Evolutionary conservation across 2,888 invertebrate genomes (phyloP), one percentile per base, ranked within the genome.

Genomic region (Cosmia trapezina): DNA sequence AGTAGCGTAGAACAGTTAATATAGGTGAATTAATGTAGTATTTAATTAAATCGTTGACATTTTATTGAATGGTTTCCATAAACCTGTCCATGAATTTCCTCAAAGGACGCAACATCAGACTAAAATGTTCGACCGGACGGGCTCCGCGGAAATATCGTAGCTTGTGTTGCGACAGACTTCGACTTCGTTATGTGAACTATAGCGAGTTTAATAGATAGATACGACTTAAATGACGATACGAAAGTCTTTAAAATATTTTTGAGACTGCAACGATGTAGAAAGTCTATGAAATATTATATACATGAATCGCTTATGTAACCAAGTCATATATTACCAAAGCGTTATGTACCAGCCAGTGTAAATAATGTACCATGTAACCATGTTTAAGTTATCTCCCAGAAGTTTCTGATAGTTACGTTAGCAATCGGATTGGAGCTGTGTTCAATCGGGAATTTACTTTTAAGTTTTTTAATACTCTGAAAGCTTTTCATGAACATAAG

Each of bases 1-100:
- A 98, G 97, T 86, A 98, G 98, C 91, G 97, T 97, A 76, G 98
- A 98, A 94, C 98, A 98, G 92, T 97, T 98, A 88, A 97, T 98
- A 87, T 98, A 98, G 95, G 79, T 72, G 81, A 76, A 82, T 82
- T 88, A 81, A 82, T 78, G 83, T 91, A 91, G 76, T 66, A 86
- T 87, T 41, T 71, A 88, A 93, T 94, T 92, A 94, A 94, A 93
- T 90, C 89, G 92, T 93, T 94, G 91, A 92, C 88, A 61, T 89
- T 83, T 70, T 81, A 78, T 33, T 77, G 83, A 87, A 86, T 87
- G 89, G 90, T 92, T 92, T 90, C 80, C 88, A 87, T 89, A 81
- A 78, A 83, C 87, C 88, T 83, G 76, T 79, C 85, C 86, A 80
- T 11, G 53, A 53, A 80, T 78, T 81, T 83, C 80, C 81, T 75